Evolutionary conservation across 2,888 invertebrate genomes (phyloP).

Genomic region (Gymnocheta viridis): DNA sequence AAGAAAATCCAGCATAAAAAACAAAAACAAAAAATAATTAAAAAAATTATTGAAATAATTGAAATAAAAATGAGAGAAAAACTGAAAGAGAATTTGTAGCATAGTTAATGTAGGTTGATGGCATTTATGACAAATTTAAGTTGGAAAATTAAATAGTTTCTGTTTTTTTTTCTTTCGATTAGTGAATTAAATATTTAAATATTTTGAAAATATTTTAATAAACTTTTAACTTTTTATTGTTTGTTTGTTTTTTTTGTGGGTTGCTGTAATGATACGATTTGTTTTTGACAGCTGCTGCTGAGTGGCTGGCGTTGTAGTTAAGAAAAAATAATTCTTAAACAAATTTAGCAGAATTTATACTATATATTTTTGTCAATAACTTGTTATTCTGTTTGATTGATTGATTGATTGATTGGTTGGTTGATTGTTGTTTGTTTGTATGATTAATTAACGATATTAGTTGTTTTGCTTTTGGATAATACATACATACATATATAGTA

Average conservation of each 20-base stretch:
- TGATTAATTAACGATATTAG: conserved; percentile 20
- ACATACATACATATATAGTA: conserved; percentile 3
- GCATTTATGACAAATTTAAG: conserved; percentile 62
- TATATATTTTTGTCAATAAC: not conserved
- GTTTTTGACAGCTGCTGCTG: conserved; percentile 9
- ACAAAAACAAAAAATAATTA: too few species aligned
- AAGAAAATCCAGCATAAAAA: conserved; percentile 19
- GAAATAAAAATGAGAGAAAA: conserved; percentile 33
- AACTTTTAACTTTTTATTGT: not conserved
- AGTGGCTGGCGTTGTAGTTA: conserved; percentile 28
- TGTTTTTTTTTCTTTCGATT: not conserved
- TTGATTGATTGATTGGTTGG: not conserved
- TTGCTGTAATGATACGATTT: not conserved
- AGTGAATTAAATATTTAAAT: conserved; percentile 7
- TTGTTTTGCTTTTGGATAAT: conserved; percentile 30
- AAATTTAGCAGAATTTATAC: conserved; percentile 9
- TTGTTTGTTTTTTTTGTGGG: not conserved
- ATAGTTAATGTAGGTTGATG: conserved; percentile 68
- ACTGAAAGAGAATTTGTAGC: conserved; percentile 61
- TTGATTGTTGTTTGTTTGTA: not conserved
- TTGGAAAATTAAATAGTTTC: conserved; percentile 28
- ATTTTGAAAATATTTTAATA: conserved; percentile 34
- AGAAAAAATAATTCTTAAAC: conserved; percentile 3
- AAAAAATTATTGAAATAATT: conserved; percentile 1
- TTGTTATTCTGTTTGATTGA: not conserved